These are phyloP conservation scores for Synergus laeviventris DNA, from an alignment of 2,888 invertebrate species.

Conservation along the genomic window DNA sequence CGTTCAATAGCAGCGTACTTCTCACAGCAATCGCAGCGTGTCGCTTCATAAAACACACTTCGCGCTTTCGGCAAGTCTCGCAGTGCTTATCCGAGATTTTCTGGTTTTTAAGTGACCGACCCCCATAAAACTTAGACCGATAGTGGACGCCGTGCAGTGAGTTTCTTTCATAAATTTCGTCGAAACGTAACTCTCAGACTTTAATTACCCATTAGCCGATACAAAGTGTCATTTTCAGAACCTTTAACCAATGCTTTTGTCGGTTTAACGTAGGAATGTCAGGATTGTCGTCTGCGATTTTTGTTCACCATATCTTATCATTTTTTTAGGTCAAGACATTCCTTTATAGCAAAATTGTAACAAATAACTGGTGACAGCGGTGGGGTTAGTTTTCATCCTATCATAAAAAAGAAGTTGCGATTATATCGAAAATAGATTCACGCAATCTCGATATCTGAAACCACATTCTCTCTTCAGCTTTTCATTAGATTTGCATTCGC, in stretches of 20 bases:
- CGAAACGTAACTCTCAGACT: conserved; percentile 63
- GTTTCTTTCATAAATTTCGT: conserved; percentile 64
- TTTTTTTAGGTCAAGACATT: too few species aligned
- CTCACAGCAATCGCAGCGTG: conserved; percentile 1
- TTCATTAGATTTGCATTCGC: too few species aligned
- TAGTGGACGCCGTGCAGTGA: conserved; percentile 47
- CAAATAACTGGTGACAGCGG: too few species aligned
- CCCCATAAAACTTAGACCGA: conserved; percentile 51
- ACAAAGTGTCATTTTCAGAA: conserved; percentile 69
- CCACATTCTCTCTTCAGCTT: too few species aligned
- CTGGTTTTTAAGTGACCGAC: conserved; percentile 43
- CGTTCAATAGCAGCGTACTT: background rate
- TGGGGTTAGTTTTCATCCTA: too few species aligned
- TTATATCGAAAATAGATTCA: too few species aligned
- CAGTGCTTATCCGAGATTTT: conserved; percentile 40
- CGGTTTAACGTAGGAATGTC: conserved; percentile 58
- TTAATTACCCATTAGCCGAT: conserved; percentile 70
- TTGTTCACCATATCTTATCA: too few species aligned
- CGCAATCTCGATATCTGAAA: too few species aligned
- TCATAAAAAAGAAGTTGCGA: too few species aligned
- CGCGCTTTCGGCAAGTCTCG: conserved; percentile 18
- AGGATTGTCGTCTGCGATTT: conserved; percentile 9
- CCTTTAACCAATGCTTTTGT: conserved; percentile 64
- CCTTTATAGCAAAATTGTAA: too few species aligned
- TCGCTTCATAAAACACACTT: conserved; percentile 36